Percentiles rank a stretch among this genome's conserved stretches.
These are phyloP conservation scores for Boloria selene DNA, from an alignment of 2,888 invertebrate species.

Conservation along the genomic window DNA sequence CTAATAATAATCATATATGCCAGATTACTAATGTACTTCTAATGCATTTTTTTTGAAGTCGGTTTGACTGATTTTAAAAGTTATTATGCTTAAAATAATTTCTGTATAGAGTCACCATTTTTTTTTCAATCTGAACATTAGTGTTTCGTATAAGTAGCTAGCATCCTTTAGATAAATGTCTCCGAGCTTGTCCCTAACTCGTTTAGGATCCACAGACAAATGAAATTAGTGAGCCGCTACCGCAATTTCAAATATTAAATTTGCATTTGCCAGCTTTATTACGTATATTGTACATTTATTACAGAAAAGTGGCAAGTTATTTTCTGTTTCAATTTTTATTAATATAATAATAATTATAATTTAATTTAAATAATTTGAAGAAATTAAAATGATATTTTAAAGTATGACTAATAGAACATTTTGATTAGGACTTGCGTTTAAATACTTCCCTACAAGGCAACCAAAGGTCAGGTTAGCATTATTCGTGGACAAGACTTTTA, in stretches of 20 bases:
- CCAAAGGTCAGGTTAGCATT: no score
- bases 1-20: no score
- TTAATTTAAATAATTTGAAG: no score
- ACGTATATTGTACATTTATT: conserved; percentile 40
- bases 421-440: no score
- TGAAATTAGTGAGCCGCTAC: conserved; percentile 73
- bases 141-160: conserved; percentile 39
- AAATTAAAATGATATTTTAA: no score
- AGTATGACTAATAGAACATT: no score
- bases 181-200: conserved; percentile 54
- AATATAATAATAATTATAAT: no score
- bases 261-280: conserved; percentile 70
- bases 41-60: no score
- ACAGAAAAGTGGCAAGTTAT: conserved; percentile 10
- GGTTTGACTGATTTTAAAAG: no score
- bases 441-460: no score
- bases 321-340: not conserved
- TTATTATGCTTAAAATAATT: not conserved
- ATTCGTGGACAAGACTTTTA: no score
- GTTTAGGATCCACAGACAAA: conserved; percentile 75
- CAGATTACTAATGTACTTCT: no score
- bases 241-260: conserved; percentile 76
- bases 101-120: conserved; percentile 35
- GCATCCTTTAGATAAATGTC: conserved; percentile 45
- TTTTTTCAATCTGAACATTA: conserved; percentile 35